Evolutionary conservation across 2,888 invertebrate genomes (phyloP), one percentile per base, ranked within the genome.

Genomic region (Lucinisca nassula): DNA sequence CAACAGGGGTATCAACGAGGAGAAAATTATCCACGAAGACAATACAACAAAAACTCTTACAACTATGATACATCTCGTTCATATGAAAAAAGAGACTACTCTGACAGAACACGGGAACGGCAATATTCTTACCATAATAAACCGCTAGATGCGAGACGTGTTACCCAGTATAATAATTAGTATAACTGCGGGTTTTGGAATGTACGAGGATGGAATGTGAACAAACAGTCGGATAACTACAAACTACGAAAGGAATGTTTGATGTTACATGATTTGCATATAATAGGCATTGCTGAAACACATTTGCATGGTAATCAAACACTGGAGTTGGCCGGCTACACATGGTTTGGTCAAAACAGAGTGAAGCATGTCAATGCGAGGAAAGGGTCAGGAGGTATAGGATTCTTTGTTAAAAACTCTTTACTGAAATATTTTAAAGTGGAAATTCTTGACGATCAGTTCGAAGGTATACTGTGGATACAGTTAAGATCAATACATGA

Each of bases 341-440:
- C 45, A 10, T 76, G 76, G 76, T 30, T 30, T n/a, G 76, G 76
- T 12, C 45, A 76, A n/a, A 76, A 76, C 21, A 76, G 27, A 21
- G 24, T 4, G 32, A 49, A 49, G 21, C 49, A 76, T 24, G 32
- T 12, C 12, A 49, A 32, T 1, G 55, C 76, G 2, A 49, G 1
- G 2, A 51, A 76, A 30, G 76, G 76, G n/a, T 51, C 51, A 32
- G 76, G 76, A 21, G 76, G 76, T 21, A 32, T 76, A 35, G 76
- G 76, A 21, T 32, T 38, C 32, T 78, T 78, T 61, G 37, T 76
- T 32, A 76, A 76, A 51, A 51, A 76, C 30, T 2, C 8, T 1
- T 76, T 76, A n/a, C 17, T 35, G 10, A 24, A 32, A 1, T 32
- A 21, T 17, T 32, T 32, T 51, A 55, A 40, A 51, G 21, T 40